These are phyloP conservation scores for Macrostomum cliftonense DNA, from an alignment of 2,888 invertebrate species.

Conservation along the genomic window DNA sequence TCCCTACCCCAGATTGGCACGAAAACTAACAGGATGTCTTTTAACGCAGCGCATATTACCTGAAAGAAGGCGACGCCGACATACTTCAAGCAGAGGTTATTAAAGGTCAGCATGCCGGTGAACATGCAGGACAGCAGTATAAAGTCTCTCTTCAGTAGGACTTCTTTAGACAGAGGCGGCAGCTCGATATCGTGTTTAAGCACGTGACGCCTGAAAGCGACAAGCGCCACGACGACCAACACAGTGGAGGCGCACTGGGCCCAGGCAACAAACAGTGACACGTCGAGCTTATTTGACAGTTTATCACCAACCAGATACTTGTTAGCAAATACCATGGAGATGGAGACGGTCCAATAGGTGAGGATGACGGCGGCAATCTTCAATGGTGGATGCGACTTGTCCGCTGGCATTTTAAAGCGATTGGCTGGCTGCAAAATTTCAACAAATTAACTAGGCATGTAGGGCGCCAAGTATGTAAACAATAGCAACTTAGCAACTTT, in stretches of 20 bases:
- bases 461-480: no score
- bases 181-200: slow-evolving; percentile 9
- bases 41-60: background rate
- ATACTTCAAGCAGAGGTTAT: slow-evolving; percentile 34
- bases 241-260: slow-evolving; percentile 27
- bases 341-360: slow-evolving; percentile 57
- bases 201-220: slow-evolving; percentile 1
- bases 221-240: slow-evolving; percentile 14
- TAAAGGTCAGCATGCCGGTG: slow-evolving; percentile 27
- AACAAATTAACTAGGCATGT: no score
- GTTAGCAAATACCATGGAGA: slow-evolving; percentile 79
- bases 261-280: slow-evolving; percentile 34
- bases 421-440: no score
- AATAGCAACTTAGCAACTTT: no score
- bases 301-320: slow-evolving; percentile 59
- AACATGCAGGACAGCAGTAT: slow-evolving; percentile 23
- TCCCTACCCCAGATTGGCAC: no score
- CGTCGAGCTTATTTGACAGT: slow-evolving; percentile 14
- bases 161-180: slow-evolving; percentile 15
- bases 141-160: slow-evolving; percentile 17
- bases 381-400: slow-evolving; percentile 34
- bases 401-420: no score
- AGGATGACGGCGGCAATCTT: slow-evolving; percentile 37
- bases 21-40: no score
- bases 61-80: slow-evolving; percentile 36